These are phyloP conservation scores for Napeogenes inachia DNA, from an alignment of 2,888 invertebrate genomes.

Conservation along the genomic window DNA sequence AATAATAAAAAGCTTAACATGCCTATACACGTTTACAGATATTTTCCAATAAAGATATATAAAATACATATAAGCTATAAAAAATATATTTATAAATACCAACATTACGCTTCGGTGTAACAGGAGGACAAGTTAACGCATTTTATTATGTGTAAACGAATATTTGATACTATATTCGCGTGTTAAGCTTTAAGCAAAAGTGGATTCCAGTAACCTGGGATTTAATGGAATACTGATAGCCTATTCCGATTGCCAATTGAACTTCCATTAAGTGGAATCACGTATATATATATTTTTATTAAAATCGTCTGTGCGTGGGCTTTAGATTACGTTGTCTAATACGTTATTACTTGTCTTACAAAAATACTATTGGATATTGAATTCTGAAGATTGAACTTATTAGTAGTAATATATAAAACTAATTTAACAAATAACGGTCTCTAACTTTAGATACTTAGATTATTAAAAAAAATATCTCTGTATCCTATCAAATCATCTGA, in stretches of 20 bases:
- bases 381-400: neutral
- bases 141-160: constrained; percentile 71
- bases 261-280: constrained; percentile 27
- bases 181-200: constrained; percentile 47
- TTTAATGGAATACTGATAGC: constrained; percentile 50
- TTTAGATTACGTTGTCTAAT: neutral
- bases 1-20: too few relatives aligned
- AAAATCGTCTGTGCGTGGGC: neutral
- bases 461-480: too few relatives aligned
- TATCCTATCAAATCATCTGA: too few relatives aligned
- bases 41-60: too few relatives aligned
- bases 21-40: too few relatives aligned
- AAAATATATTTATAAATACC: too few relatives aligned
- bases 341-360: constrained; percentile 1
- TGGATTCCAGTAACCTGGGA: constrained; percentile 49
- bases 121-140: constrained; percentile 45
- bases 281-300: constrained; percentile 8
- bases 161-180: constrained; percentile 62
- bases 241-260: constrained; percentile 52
- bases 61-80: too few relatives aligned
- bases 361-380: neutral
- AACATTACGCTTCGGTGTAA: constrained; percentile 44
- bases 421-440: too few relatives aligned
- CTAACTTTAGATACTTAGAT: too few relatives aligned
- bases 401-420: neutral